These are phyloP conservation scores for Oconnorella tubifera DNA, from an alignment of 2,888 invertebrate species.

Conservation along the genomic window DNA sequence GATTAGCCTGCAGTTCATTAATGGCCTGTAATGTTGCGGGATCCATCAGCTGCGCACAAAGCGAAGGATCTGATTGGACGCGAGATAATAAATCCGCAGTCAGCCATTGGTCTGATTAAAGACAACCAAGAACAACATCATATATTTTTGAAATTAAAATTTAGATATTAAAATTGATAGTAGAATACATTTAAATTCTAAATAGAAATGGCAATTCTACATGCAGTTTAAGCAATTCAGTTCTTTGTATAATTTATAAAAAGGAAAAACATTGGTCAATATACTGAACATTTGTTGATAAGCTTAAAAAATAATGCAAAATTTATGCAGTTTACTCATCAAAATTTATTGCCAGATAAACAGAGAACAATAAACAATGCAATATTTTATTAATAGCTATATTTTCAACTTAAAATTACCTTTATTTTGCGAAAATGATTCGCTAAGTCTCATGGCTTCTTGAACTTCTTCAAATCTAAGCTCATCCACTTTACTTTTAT, in stretches of 20 bases:
- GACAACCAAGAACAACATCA: too few relatives aligned
- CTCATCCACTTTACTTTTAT: background rate
- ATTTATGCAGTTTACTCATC: background rate
- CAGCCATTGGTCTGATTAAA: background rate
- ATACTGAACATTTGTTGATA: too few relatives aligned
- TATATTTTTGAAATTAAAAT: too few relatives aligned
- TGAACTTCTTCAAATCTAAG: background rate
- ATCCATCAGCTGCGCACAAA: background rate
- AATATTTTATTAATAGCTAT: too few relatives aligned
- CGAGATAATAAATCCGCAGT: background rate
- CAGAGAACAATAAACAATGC: background rate
- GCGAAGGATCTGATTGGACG: background rate
- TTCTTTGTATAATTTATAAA: too few relatives aligned
- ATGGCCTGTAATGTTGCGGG: background rate
- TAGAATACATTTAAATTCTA: too few relatives aligned
- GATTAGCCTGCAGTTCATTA: background rate
- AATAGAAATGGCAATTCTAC: too few relatives aligned
- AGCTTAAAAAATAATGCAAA: too few relatives aligned
- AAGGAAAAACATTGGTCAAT: background rate
- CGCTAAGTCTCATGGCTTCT: background rate
- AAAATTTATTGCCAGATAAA: background rate
- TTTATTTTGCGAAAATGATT: background rate
- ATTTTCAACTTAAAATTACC: background rate
- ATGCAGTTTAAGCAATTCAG: too few relatives aligned
- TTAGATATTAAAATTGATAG: too few relatives aligned